Percentiles rank a stretch among this genome's conserved stretches.
Evolutionary conservation across 37 sponge, comb jelly and placozoan genomes (phyloP).

Genomic region (Cliona cf. orientalis): DNA sequence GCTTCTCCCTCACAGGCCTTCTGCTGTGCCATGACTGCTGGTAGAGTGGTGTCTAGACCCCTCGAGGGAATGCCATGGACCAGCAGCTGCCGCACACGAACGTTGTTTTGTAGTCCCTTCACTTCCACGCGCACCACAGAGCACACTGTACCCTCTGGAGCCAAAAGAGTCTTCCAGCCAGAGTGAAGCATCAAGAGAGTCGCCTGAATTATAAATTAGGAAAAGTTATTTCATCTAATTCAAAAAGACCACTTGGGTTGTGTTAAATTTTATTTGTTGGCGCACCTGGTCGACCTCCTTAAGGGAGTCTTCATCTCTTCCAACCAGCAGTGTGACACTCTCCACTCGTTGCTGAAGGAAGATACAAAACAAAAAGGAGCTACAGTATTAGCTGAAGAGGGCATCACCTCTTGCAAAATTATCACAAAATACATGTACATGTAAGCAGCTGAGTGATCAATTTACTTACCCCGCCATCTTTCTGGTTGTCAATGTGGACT

Average conservation of each 20-base stretch:
- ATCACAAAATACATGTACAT: not conserved
- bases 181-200: conserved; percentile 59
- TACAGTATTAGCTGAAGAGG: not conserved
- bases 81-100: conserved; percentile 82
- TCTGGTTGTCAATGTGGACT: conserved; percentile 86
- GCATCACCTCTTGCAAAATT: not conserved
- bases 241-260: not conserved
- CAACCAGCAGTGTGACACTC: conserved; percentile 33
- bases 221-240: not conserved
- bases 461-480: conserved; percentile 66
- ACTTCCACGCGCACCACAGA: conserved; percentile 67
- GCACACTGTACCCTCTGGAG: conserved; percentile 25
- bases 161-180: conserved; percentile 67
- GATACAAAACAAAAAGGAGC: not conserved
- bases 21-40: conserved; percentile 70
- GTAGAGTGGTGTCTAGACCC: conserved; percentile 30
- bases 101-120: conserved; percentile 74
- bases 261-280: not conserved
- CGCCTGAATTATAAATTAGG: conserved; percentile 2
- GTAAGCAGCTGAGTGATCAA: not conserved
- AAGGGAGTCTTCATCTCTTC: conserved; percentile 53
- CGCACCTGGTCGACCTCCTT: conserved; percentile 61
- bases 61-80: conserved; percentile 42
- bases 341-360: conserved; percentile 61
- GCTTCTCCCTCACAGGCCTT: conserved; percentile 83